Evolutionary conservation across 2,797 vertebrate genomes (phyloP).

Genomic region (Anomalospiza imberbis): DNA sequence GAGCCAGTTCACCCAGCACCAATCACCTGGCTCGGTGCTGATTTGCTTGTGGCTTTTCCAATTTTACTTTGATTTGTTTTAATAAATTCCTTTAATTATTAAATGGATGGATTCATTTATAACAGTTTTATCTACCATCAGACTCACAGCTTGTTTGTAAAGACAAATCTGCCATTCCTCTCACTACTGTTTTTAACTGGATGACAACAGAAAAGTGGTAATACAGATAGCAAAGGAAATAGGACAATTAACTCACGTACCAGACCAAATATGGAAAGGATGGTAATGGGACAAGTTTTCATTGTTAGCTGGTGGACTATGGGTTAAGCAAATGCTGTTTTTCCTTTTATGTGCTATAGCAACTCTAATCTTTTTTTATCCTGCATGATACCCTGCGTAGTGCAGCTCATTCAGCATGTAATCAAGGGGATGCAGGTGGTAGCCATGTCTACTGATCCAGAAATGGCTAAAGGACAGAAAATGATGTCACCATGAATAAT

Average conservation of each 20-base stretch:
- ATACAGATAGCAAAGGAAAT: neutral
- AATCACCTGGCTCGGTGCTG: too few relatives aligned
- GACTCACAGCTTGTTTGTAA: too few relatives aligned
- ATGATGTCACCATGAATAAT: rapidly evolving
- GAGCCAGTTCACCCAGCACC: too few relatives aligned
- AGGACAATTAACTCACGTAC: neutral
- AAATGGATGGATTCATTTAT: too few relatives aligned
- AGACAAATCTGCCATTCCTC: too few relatives aligned
- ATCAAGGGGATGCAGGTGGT: neutral
- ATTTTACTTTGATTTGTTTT: too few relatives aligned
- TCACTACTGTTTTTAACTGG: neutral
- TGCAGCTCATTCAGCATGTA: neutral
- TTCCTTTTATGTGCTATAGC: neutral
- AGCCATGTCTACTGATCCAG: neutral
- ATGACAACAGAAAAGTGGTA: neutral
- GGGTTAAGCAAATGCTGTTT: neutral
- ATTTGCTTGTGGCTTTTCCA: too few relatives aligned
- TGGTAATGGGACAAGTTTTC: neutral
- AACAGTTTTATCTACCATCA: too few relatives aligned
- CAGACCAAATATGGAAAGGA: neutral
- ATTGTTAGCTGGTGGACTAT: neutral
- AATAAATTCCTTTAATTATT: too few relatives aligned
- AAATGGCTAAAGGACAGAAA: neutral
- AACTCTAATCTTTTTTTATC: neutral
- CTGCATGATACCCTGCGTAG: neutral